Evolutionary conservation across 2,113 vertebrate genomes (phyloP).

Genomic region (Sisor rabdophorus): DNA sequence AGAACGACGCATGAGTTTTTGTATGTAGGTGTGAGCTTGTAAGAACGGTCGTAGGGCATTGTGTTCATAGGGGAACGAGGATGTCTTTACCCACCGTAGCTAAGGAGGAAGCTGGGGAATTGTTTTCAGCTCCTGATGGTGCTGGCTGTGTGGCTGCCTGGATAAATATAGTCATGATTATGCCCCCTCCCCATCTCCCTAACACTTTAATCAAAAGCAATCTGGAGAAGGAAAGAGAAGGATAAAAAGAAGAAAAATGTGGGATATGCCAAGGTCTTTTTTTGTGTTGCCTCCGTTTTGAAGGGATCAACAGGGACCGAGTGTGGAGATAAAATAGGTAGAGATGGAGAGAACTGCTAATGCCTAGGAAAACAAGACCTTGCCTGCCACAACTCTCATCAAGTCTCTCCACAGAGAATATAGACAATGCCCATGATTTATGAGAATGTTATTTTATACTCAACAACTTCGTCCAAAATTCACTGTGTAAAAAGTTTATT

Average conservation of each 20-base stretch:
- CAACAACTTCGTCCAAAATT: conserved; percentile 3
- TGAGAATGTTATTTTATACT: conserved; percentile 16
- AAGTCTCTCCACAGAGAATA: conserved; percentile 28
- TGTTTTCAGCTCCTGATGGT: conserved; percentile 61
- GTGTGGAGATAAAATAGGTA: conserved; percentile 34
- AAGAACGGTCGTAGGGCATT: conserved; percentile 39
- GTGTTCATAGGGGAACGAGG: conserved; percentile 20
- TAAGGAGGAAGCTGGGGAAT: conserved; percentile 35
- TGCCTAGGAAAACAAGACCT: conserved; percentile 21
- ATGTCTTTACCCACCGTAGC: conserved; percentile 40
- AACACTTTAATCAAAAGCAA: conserved; percentile 75
- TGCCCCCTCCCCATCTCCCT: conserved; percentile 48
- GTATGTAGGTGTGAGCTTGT: conserved; percentile 31
- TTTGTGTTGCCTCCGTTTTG: conserved; percentile 54
- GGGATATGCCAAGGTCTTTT: conserved; percentile 63
- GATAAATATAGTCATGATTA: conserved; percentile 70
- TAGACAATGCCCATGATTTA: conserved; percentile 15
- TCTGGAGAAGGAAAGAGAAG: conserved; percentile 66
- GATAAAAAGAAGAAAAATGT: conserved; percentile 36
- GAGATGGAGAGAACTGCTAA: conserved; percentile 42
- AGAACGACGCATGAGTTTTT: conserved; percentile 42
- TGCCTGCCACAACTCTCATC: conserved; percentile 15
- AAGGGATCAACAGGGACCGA: conserved; percentile 65
- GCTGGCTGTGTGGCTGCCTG: conserved; percentile 65
- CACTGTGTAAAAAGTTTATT: conserved; percentile 14